phyloP scores from a whole-genome alignment of 2,113 vertebrate species.

The Anarrhichthys ocellatus region DNA sequence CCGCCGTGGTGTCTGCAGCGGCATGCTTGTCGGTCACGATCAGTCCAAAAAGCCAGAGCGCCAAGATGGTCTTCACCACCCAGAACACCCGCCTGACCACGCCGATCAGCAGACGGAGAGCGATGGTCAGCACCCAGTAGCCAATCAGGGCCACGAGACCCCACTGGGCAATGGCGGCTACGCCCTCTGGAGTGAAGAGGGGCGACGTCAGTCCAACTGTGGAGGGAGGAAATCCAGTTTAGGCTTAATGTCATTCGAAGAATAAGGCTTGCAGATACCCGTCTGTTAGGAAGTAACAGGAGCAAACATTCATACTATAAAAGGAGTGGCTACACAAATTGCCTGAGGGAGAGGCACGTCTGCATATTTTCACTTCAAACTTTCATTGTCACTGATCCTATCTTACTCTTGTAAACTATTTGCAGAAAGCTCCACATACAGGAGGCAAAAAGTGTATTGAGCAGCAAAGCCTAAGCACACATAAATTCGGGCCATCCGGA shows the following conservation, averaged over 20 bases:
- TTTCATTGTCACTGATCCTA: slow-evolving; percentile 1
- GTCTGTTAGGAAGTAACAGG: background rate
- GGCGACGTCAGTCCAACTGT: slow-evolving; percentile 75
- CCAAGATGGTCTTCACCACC: slow-evolving; percentile 76
- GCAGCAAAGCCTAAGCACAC: background rate
- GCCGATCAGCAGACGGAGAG: slow-evolving; percentile 72
- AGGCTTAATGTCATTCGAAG: background rate
- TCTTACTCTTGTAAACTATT: background rate
- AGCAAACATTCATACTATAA: slow-evolving; percentile 14
- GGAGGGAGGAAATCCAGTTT: slow-evolving; percentile 27
- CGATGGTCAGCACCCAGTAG: slow-evolving; percentile 80
- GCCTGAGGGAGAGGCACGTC: slow-evolving; percentile 35
- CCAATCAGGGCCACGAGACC: slow-evolving; percentile 79
- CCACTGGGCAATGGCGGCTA: slow-evolving; percentile 80
- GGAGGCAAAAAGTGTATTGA: background rate
- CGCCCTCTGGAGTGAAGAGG: slow-evolving; percentile 82
- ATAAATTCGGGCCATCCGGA: background rate
- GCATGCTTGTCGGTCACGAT: slow-evolving; percentile 76
- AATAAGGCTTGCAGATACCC: background rate
- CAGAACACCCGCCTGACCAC: slow-evolving; percentile 79
- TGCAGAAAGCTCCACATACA: background rate
- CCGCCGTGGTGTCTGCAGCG: slow-evolving; percentile 64
- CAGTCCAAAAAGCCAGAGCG: slow-evolving; percentile 79
- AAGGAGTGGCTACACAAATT: slow-evolving; percentile 43
- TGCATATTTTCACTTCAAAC: slow-evolving; percentile 44